Base-by-base conservation (phyloP, 2,888 invertebrate species). In the Hirtodrosophila histrioides region DNA sequence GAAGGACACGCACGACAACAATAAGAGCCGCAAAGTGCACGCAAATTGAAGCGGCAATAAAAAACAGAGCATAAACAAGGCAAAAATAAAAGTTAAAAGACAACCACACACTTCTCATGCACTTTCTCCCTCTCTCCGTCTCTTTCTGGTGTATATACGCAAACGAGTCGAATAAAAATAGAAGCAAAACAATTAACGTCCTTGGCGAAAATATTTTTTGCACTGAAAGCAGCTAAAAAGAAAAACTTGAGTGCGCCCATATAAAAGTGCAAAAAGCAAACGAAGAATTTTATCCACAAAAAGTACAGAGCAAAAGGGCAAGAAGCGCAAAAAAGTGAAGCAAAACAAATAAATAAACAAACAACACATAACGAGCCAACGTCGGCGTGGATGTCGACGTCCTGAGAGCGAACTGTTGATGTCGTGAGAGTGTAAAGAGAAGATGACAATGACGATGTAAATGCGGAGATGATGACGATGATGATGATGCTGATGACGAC, bases 111-210 rank as follows among this genome's bases (percentile, higher is more conserved):
- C 40, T 40, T 24, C 17, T 17, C 17, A 17, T 17, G 17, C 17
- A 17, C 17, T 17, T 17, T 17, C 17, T 8, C 27, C 7, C 43
- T 24, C 45, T 36, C 33, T 40, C 44, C 11, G 36, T n/a, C 29
- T 7, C 35, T 24, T n/a, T 17, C 17, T 17, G 17, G 17, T 17
- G 17, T 17, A 17, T 17, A 17, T 17, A 63, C 51, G 46, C 44
- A 61, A 53, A 44, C 61, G 66, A 77, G 58, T 55, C 53, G 46
- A 37, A 65, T 58, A 84, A 82, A 85, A 85, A 85, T 85, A 85
- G 89, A 88, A 85, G 88, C 88, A 87, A 85, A 85, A 85, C 85
- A 88, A 88, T 85, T 85, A 88, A 85, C 85, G 85, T 88, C 85
- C 85, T 85, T 85, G 85, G 88, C 80, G 86, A 79, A 87, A 75